Conservation (phyloP, 2,797 vertebrate species). For the Hirundo rustica region DNA sequence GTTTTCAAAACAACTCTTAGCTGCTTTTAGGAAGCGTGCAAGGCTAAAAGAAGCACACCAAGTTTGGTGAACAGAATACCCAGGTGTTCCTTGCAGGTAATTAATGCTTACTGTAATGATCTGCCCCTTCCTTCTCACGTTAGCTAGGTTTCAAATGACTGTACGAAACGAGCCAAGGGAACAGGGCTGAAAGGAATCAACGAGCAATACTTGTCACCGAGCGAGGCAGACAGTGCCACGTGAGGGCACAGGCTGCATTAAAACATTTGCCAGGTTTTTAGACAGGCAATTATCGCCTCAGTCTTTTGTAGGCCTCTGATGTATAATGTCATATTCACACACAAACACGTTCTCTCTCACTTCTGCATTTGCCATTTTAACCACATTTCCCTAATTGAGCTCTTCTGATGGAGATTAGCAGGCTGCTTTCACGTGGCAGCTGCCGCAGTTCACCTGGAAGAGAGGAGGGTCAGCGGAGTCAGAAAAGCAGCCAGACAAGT, state of each 20-base stretch:
- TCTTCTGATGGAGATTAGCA: neutral
- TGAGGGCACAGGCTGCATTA: conserved; percentile 11
- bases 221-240: neutral
- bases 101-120: neutral
- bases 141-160: neutral
- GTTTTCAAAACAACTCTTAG: neutral
- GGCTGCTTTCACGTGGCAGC: neutral
- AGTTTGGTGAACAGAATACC: neutral
- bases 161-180: neutral
- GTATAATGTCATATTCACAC: neutral
- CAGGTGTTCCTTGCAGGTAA: neutral
- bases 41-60: neutral
- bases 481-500: conserved; percentile 3
- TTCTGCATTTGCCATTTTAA: conserved; percentile 34
- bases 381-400: neutral
- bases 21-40: neutral
- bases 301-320: conserved; percentile 8
- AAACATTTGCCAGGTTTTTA: conserved; percentile 8
- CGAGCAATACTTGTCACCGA: neutral
- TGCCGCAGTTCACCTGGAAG: conserved; percentile 4
- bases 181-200: neutral
- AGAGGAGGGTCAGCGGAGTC: neutral
- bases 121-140: neutral
- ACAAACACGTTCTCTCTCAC: neutral
- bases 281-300: conserved; percentile 41